Evolutionary conservation across 1,140 invertebrate species (phyloP), one percentile per base, ranked within the genome.

Genomic region (Trichonephila clavata): DNA sequence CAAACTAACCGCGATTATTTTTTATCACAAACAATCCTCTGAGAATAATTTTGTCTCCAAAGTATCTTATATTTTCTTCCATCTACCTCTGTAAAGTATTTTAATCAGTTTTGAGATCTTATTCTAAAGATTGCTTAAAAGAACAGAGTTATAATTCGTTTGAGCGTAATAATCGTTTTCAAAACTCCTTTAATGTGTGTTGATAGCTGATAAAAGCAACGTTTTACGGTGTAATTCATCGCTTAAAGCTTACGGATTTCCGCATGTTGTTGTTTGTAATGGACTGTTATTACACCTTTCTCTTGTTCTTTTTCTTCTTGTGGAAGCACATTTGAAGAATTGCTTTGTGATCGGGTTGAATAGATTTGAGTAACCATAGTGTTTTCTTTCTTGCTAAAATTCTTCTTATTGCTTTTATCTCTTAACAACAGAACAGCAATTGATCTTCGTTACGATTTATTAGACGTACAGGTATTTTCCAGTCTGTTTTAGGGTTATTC

Each of bases 261-360:
- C 89, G 89, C 89, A 27, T 90, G 77, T 68, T 61, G 71, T 39
- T 68, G 43, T 90, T 90, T 81, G 77, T 81, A 90, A 90, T 81
- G 27, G 21, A 1, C 71, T 90, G 89, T 81, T 71, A 90, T 90
- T 90, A 90, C 77, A 61, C 27, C 13, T 13, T 16, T 20, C 3
- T 14, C 18, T 24, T 60, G 13, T 84, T 84, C n/a, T 16, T 84
- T 27, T 20, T 77, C 71, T 77, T 32, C 27, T 32, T 77, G 5
- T 39, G 27, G 71, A 32, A 32, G 68, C n/a, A 3, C 71, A 18
- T 32, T 39, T 7, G 32, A 77, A 20, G 32, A 77, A 32, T 77
- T 77, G 27, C 71, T 77, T 77, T 39, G 0, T 39, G 6, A 14
- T 77, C 7, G 18, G 16, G 71, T 32, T 32, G 71, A 77, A 77